A percentile compares a stretch with the other conserved stretches of the same genome.
These are phyloP conservation scores for Erannis defoliaria DNA, from an alignment of 2,888 invertebrate genomes.

Conservation along the genomic window DNA sequence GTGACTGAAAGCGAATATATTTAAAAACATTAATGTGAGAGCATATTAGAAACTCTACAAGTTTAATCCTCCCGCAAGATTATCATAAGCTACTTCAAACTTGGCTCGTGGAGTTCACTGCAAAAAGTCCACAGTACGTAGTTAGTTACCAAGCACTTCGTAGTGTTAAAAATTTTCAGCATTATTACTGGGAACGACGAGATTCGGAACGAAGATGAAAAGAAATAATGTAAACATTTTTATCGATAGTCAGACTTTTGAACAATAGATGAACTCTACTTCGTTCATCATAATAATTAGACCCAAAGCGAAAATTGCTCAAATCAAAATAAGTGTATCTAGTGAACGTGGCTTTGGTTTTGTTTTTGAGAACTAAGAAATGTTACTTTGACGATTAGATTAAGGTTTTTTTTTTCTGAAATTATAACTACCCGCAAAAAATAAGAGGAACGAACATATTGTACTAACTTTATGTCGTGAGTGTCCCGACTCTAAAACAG, in stretches of 20 bases:
- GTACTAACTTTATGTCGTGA: too few relatives aligned
- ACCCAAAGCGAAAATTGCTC: too few relatives aligned
- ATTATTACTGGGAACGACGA: conserved; percentile 47
- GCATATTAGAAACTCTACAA: conserved; percentile 17
- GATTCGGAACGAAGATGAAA: neutral
- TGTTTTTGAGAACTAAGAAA: neutral
- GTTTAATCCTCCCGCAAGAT: conserved; percentile 42
- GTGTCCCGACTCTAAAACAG: too few relatives aligned
- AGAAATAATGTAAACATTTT: conserved; percentile 10
- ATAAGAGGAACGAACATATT: too few relatives aligned
- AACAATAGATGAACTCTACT: too few relatives aligned
- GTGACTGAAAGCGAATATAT: neutral
- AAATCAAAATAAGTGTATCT: too few relatives aligned
- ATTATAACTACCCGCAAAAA: too few relatives aligned
- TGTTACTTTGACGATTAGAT: too few relatives aligned
- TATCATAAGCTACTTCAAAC: conserved; percentile 35
- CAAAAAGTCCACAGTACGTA: conserved; percentile 51
- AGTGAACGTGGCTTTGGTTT: too few relatives aligned
- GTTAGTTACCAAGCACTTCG: conserved; percentile 51
- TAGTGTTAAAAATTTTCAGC: conserved; percentile 50
- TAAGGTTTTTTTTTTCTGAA: too few relatives aligned
- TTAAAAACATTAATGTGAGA: conserved; percentile 9
- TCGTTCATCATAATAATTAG: too few relatives aligned
- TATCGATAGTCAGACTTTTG: neutral
- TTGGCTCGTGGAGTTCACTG: conserved; percentile 22